These are phyloP conservation scores for Pyrochroa serraticornis DNA, from an alignment of 2,888 invertebrate genomes.

Conservation along the genomic window DNA sequence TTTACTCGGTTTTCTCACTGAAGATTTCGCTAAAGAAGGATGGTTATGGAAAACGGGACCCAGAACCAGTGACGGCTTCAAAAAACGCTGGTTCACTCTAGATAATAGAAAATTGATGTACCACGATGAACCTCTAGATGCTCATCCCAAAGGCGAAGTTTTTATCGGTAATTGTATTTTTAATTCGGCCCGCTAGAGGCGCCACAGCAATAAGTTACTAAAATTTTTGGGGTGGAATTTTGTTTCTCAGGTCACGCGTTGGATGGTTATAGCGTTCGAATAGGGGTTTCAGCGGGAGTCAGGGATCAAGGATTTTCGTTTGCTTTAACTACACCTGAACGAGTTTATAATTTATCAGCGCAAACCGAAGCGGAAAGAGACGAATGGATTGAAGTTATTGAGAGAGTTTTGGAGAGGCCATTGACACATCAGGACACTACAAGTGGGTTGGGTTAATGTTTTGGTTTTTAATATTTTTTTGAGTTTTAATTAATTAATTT, in stretches of 20 bases:
- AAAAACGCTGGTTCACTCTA: constrained; percentile 87
- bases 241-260: constrained; percentile 67
- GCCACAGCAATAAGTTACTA: neutral
- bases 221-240: constrained; percentile 6
- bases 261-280: constrained; percentile 76
- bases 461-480: too few relatives aligned
- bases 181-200: neutral
- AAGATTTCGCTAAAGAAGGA: constrained; percentile 85
- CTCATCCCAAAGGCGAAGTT: constrained; percentile 90
- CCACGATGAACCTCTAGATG: constrained; percentile 84
- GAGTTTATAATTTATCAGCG: constrained; percentile 78
- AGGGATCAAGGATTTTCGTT: constrained; percentile 82
- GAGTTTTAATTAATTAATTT: neutral
- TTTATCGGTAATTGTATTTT: constrained; percentile 68
- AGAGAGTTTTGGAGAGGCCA: constrained; percentile 74
- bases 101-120: constrained; percentile 93
- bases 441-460: constrained; percentile 69
- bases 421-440: constrained; percentile 80
- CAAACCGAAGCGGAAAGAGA: constrained; percentile 77
- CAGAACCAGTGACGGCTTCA: constrained; percentile 77
- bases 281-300: constrained; percentile 70
- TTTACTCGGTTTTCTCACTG: constrained; percentile 73
- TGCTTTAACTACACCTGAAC: constrained; percentile 80
- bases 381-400: constrained; percentile 80
- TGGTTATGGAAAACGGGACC: constrained; percentile 92